Evolutionary conservation across 2,888 invertebrate species (phyloP).

Genomic region (Drosophila gaucha): DNA sequence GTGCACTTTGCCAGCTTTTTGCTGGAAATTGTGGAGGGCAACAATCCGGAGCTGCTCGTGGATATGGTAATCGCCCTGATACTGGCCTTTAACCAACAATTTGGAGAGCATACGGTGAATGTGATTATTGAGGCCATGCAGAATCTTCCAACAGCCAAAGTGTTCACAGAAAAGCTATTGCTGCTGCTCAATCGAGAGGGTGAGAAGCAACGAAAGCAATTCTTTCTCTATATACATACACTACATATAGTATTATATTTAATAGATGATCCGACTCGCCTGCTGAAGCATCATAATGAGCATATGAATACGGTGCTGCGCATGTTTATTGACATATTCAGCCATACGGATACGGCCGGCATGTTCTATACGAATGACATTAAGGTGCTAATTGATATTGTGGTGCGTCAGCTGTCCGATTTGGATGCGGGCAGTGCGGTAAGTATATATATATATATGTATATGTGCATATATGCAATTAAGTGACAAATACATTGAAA

Average conservation of each 20-base stretch:
- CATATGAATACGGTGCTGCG: constrained; percentile 95
- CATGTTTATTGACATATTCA: constrained; percentile 94
- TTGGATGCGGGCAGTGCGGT: constrained; percentile 94
- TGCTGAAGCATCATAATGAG: constrained; percentile 91
- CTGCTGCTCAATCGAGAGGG: constrained; percentile 96
- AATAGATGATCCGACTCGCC: constrained; percentile 93
- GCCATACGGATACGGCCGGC: constrained; percentile 90
- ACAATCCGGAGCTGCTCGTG: constrained; percentile 93
- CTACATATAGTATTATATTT: not conserved
- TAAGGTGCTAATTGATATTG: constrained; percentile 96
- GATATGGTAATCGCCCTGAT: constrained; percentile 93
- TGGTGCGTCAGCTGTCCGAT: constrained; percentile 95
- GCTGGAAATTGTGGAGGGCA: constrained; percentile 93
- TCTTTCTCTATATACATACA: not conserved
- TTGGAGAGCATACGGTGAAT: constrained; percentile 88
- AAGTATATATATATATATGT: constrained; percentile 53
- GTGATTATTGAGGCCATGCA: constrained; percentile 90
- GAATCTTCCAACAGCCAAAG: constrained; percentile 90
- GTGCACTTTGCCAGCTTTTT: constrained; percentile 92
- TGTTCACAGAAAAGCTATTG: constrained; percentile 95
- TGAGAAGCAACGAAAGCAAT: no score
- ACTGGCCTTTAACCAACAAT: constrained; percentile 96
- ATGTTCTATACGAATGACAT: constrained; percentile 98
- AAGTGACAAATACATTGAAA: not conserved
- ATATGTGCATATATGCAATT: no score